Percentiles rank a stretch among this genome's conserved stretches.
phyloP scores from a whole-genome alignment of 2,888 invertebrate genomes.

The Elysia crispata region DNA sequence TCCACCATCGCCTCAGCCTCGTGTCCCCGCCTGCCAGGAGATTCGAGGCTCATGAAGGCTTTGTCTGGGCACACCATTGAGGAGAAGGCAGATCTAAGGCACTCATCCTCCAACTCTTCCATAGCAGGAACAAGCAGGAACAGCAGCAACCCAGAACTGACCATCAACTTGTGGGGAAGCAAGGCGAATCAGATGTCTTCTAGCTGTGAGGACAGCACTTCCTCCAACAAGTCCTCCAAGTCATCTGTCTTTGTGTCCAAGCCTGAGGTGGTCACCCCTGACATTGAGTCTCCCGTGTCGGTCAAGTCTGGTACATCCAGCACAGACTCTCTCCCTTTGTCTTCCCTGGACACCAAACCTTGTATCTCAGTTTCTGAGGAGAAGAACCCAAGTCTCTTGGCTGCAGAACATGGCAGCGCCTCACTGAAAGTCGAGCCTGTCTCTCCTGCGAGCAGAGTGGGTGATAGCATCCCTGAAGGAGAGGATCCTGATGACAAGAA shows the following conservation, averaged over 20 bases:
- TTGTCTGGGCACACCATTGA: no score
- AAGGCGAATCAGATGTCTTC: neutral
- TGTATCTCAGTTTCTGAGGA: constrained; percentile 15
- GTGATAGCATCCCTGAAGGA: no score
- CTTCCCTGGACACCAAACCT: constrained; percentile 42
- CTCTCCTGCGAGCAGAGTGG: neutral
- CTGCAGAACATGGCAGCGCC: neutral
- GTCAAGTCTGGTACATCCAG: constrained; percentile 47
- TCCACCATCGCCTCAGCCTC: neutral
- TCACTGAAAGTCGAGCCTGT: neutral
- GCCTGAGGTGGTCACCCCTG: constrained; percentile 31
- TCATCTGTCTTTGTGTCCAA: neutral
- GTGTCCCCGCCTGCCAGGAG: constrained; percentile 36
- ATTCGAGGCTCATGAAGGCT: neutral
- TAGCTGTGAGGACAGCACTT: neutral
- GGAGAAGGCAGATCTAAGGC: neutral
- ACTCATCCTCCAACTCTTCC: neutral
- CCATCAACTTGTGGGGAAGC: constrained; percentile 13
- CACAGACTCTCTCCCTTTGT: constrained; percentile 44
- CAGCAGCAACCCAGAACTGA: constrained; percentile 33
- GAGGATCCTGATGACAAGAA: neutral
- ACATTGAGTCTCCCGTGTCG: constrained; percentile 46
- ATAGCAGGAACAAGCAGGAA: neutral
- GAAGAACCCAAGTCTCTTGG: neutral
- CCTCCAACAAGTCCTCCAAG: constrained; percentile 16